Percentiles rank a stretch among this genome's conserved stretches.
phyloP scores from a whole-genome alignment of 2,797 vertebrate species.

The Poeciliopsis presidionis region DNA sequence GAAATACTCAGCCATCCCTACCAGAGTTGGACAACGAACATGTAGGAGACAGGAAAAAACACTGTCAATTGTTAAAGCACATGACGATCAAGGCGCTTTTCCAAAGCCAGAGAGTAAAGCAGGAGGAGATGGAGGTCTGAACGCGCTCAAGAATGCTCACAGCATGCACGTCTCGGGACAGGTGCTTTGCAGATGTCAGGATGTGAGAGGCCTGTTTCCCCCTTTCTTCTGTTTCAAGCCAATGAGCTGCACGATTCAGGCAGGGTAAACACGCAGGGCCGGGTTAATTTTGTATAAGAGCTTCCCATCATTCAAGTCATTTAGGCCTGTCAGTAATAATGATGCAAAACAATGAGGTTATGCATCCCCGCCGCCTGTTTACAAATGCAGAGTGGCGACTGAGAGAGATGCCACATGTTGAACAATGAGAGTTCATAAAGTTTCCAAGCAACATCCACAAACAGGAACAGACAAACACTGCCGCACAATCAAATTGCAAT shows the following conservation, averaged over 20 bases:
- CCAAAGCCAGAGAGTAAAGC: constrained; percentile 21
- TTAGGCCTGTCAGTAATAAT: constrained; percentile 74
- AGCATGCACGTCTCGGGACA: constrained; percentile 62
- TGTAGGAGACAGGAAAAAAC: constrained; percentile 24
- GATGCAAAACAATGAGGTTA: constrained; percentile 75
- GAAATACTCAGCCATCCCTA: not conserved
- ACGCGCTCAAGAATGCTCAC: constrained; percentile 41
- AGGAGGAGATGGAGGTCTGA: constrained; percentile 40
- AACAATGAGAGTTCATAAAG: constrained; percentile 69
- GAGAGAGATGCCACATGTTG: constrained; percentile 64
- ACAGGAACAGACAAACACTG: constrained; percentile 69
- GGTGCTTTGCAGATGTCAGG: constrained; percentile 81
- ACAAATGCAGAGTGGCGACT: constrained; percentile 43
- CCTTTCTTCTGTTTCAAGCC: constrained; percentile 56
- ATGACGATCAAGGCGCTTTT: constrained; percentile 33
- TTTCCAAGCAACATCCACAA: constrained; percentile 73
- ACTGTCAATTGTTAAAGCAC: constrained; percentile 21
- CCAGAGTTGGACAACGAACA: not conserved
- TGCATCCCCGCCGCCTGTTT: constrained; percentile 62
- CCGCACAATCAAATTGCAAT: constrained; percentile 56
- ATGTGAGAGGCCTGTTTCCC: constrained; percentile 62
- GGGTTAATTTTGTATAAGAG: constrained; percentile 69
- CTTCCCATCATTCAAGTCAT: constrained; percentile 74
- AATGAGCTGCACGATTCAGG: constrained; percentile 67
- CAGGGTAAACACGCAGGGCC: constrained; percentile 71